Base-by-base conservation (phyloP, 2,113 vertebrate species). In the Noturus placidus region DNA sequence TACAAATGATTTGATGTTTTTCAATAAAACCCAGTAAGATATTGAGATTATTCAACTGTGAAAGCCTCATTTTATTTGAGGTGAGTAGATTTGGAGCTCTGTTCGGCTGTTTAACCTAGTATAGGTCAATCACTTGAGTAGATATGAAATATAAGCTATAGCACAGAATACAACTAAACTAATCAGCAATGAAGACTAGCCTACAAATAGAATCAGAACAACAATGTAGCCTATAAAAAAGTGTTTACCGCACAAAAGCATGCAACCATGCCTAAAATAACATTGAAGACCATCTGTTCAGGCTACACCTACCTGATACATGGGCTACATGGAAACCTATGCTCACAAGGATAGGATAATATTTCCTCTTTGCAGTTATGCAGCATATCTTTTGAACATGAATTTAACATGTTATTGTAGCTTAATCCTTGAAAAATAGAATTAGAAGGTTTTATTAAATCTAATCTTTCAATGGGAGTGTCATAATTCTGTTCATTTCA, bases 211-310 rank as follows among this genome's bases (percentile, higher is more conserved):
- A 59, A 82, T 22, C 35, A 3, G 11, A 93, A 93, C 92, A 94
- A 94, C 93, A 94, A 30, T 50, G 57, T 15, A 11, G 46, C 2
- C 83, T 27, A 19, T 59, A 79, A 30, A 83, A 83, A 84, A 54
- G 50, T 74, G 83, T 74, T 84, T 84, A 27, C n/a, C 56, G 50
- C 78, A 81, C 30, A 59, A 59, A 59, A 81, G 38, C 20, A 57
- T 56, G 54, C 54, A 95, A 94, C 74, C 25, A 69, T 93, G 95
- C 93, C 93, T 95, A 95, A 94, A 93, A 94, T 94, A 94, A 95
- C 95, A 94, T 92, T 94, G 91, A 92, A 91, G 91, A 93, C 93
- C 93, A 91, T 92, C 92, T 94, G 89, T 79, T 86, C 20, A 93
- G 91, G 94, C 85, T 83, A 83, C 82, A 83, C 46, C 82, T 54